Evolutionary conservation across 2,113 vertebrate species (phyloP).

Genomic region (Oryzias melastigma): DNA sequence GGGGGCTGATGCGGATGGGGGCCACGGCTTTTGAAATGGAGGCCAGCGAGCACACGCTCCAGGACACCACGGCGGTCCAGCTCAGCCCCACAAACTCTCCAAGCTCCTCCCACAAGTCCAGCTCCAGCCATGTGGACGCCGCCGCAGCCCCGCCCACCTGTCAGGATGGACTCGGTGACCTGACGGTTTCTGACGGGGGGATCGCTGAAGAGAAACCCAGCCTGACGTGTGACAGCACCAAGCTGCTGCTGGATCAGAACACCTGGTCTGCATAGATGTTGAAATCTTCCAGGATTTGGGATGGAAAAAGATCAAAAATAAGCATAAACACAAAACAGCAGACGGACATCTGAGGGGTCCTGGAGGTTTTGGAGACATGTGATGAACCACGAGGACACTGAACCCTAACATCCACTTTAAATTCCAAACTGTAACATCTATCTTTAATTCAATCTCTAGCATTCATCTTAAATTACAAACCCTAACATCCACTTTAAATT

Average conservation of each 20-base stretch:
- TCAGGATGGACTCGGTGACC: slow-evolving; percentile 33
- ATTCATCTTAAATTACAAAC: no score
- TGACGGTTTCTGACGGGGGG: slow-evolving; percentile 3
- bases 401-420: no score
- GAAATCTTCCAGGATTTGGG: no score
- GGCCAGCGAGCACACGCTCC: slow-evolving; percentile 90
- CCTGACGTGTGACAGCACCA: slow-evolving; percentile 22
- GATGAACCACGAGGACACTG: no score
- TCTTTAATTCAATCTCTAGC: no score
- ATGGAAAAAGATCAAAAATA: no score
- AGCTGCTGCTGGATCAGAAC: slow-evolving; percentile 11
- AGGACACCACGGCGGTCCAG: slow-evolving; percentile 92
- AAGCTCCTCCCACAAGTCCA: slow-evolving; percentile 73
- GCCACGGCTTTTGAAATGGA: slow-evolving; percentile 89
- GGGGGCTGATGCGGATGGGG: slow-evolving; percentile 80
- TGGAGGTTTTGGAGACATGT: no score
- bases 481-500: no score
- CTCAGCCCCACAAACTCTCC: slow-evolving; percentile 89
- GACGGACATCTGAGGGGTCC: no score
- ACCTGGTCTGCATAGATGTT: slow-evolving; percentile 9
- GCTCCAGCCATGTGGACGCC: slow-evolving; percentile 63
- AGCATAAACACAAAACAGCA: no score
- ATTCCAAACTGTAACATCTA: no score
- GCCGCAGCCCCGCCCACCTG: slow-evolving; percentile 4
- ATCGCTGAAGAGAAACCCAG: slow-evolving; percentile 53